phyloP scores from a whole-genome alignment of 2,113 vertebrate species.

The Ceyx margarethae region DNA sequence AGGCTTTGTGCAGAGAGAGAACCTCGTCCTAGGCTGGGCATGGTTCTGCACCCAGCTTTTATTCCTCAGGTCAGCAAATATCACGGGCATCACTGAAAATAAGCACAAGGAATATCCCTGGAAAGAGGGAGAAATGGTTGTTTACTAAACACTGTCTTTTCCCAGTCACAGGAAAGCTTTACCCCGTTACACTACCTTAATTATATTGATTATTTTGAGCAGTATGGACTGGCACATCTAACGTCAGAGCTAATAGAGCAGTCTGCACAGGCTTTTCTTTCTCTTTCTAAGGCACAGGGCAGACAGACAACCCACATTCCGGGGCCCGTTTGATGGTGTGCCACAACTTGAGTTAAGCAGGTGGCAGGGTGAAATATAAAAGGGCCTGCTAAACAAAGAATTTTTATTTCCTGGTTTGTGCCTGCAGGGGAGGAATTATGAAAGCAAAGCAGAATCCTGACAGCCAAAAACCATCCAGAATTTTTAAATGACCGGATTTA shows the following conservation, averaged over 20 bases:
- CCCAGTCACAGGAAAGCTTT: neutral
- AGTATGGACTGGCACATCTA: neutral
- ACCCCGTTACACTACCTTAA: neutral
- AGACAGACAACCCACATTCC: neutral
- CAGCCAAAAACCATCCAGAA: constrained; percentile 54
- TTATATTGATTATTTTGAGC: neutral
- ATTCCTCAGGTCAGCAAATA: neutral
- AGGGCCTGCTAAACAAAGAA: constrained; percentile 70
- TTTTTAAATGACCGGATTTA: constrained; percentile 42
- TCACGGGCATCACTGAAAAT: neutral
- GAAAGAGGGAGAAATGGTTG: accelerated
- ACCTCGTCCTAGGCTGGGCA: neutral
- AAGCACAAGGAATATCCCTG: neutral
- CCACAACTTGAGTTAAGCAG: constrained; percentile 67
- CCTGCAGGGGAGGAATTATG: constrained; percentile 70
- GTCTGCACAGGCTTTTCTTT: neutral
- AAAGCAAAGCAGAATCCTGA: constrained; percentile 66
- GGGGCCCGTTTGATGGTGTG: constrained; percentile 49
- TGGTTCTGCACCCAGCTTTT: neutral
- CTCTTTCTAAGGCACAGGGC: neutral
- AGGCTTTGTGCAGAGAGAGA: neutral
- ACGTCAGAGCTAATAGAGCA: neutral
- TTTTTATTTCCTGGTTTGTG: constrained; percentile 69
- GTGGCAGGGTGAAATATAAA: constrained; percentile 70
- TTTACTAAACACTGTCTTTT: neutral